Base-by-base conservation (phyloP, 2,797 vertebrate species). In the Denticeps clupeoides region DNA sequence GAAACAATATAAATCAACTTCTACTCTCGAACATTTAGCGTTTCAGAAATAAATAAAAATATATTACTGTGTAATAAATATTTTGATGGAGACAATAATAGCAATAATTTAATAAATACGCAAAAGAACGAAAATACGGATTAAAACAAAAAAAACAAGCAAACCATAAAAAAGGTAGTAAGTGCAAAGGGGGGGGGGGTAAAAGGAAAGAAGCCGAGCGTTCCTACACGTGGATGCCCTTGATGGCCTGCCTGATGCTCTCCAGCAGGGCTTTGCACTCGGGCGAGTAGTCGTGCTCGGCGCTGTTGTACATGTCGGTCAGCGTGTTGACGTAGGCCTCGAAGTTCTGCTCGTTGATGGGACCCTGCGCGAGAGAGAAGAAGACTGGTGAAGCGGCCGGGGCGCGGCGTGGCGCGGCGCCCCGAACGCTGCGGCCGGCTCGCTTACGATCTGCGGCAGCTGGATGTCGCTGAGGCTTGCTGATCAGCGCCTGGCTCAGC, bases 231-330 rank as follows among this genome's bases (percentile, higher is more conserved):
- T 97, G 93, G 84, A 99, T 98, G 68, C 93, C 91, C 82, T 93
- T 97, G 75, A 99, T 94, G 74, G 94, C 95, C 80, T 97, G 92
- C 77, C 91, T 94, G 87, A 99, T 97, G 82, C 90, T 98, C 85
- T 99, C 95, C 86, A 99, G 82, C 63, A 99, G 89, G 74, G 89
- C 90, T 85, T 97, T 98, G 87, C 94, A 96, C 85, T 99, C 95
- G 0, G 93, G 90, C 63, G 93, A 95, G 78, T 95, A 97, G 82
- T 97, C 92, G 65, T 83, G 88, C 72, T 95, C 93, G 70, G 94
- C 91, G 80, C 87, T 95, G 88, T 91, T 97, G 87, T 99, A 99
- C 95, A 99, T 94, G 73, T 99, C 93, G 75, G 91, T 98, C 80
- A 99, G 85, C 60, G 90, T 96, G 88, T 93, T 97, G 86, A 99